Evolutionary conservation across 2,797 vertebrate species (phyloP), one percentile per base, ranked within the genome.

Genomic region (Choloepus didactylus): DNA sequence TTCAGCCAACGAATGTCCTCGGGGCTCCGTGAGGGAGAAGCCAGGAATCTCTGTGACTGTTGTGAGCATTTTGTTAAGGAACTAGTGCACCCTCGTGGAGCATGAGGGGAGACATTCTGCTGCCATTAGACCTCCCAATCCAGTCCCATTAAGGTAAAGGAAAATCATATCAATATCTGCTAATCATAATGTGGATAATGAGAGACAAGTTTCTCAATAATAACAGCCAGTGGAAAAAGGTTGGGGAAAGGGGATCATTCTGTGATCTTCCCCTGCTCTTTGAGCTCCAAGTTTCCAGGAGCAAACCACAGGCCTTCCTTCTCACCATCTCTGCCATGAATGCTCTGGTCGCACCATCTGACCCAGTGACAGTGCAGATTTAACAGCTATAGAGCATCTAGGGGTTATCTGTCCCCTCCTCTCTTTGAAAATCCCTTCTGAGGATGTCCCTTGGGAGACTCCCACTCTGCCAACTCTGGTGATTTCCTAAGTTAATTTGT

Each of bases 1-100:
- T 25, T 23, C 54, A 35, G 96, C 93, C 91, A 94, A 69, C 49
- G 59, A 14, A 23, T 2, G 51, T 66, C 91, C 73, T 85, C 41
- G 79, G 83, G 91, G 70, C 23, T 8, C 12, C 44, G 73, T 12
- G 4, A 64, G 64, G 44, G 44, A 7, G 75, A 25, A 44, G 69
- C 18, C 59, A 46, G 60, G 19, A 5, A 29, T 5, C 15, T 12
- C 25, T 10, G 14, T 7, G 54, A 35, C n/a, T 4, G 6, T 19
- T 1, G 25, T 2, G 66, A 6, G 75, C 8, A 14, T 21, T 41
- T 73, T 41, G 94, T 60, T 60, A 51, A 67, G 59, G 69, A 25
- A 44, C 16, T 49, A 10, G 8, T 14, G 10, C 9, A 38, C 18
- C 46, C 31, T 25, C 2, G 15, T 41, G 70, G 38, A n/a, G 25